Percentiles rank a stretch among this genome's conserved stretches.
Evolutionary conservation across 2,113 vertebrate genomes (phyloP).

Genomic region (Mastomys natalensis): DNA sequence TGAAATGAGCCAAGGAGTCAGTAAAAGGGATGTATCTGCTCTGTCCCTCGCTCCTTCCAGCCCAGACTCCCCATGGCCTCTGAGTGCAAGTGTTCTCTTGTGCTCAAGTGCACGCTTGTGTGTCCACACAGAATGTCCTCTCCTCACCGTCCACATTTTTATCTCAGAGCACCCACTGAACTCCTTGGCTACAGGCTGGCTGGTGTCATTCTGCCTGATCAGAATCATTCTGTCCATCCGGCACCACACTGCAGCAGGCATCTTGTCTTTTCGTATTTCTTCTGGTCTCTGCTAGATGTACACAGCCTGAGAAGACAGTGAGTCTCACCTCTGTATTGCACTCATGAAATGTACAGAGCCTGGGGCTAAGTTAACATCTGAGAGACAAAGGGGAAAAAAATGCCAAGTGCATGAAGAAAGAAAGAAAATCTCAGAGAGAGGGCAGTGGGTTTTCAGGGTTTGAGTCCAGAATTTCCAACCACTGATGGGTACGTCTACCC

Average conservation of each 20-base stretch:
- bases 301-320: background rate
- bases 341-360: background rate
- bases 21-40: background rate
- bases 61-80: background rate
- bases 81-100: background rate
- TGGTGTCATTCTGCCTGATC: too few relatives aligned
- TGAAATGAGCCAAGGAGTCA: slow-evolving; percentile 57
- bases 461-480: background rate
- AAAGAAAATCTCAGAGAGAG: background rate
- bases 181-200: background rate
- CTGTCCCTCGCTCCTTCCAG: background rate
- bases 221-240: background rate
- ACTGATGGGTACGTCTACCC: background rate
- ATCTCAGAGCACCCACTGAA: background rate
- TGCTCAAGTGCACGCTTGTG: background rate
- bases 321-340: background rate
- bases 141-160: background rate
- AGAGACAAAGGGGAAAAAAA: too few relatives aligned
- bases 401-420: background rate
- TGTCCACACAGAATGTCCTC: background rate
- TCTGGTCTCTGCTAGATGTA: background rate
- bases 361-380: background rate
- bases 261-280: background rate
- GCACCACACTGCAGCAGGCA: background rate
- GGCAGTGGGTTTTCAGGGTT: background rate